phyloP scores from a whole-genome alignment of 1,140 invertebrate species.

The Polypedilum vanderplanki region DNA sequence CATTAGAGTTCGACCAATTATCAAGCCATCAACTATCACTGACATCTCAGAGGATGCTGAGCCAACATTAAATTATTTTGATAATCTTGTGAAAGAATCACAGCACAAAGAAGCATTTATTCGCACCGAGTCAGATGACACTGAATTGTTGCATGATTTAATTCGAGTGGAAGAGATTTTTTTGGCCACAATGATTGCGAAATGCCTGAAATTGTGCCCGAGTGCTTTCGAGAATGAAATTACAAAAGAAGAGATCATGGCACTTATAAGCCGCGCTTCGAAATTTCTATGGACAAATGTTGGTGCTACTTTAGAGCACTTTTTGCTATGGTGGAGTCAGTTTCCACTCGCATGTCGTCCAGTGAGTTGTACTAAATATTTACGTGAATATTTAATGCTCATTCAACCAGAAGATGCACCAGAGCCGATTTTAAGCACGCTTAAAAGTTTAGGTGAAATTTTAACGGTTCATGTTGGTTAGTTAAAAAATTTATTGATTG shows the following conservation, averaged over 20 bases:
- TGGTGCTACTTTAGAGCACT: constrained; percentile 64
- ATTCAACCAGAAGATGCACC: constrained; percentile 58
- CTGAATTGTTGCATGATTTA: constrained; percentile 27
- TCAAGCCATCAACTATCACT: not conserved
- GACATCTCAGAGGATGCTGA: constrained; percentile 14
- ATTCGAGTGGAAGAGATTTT: constrained; percentile 33
- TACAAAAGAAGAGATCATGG: constrained; percentile 45
- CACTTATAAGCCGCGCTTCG: constrained; percentile 51
- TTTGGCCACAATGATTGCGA: constrained; percentile 38
- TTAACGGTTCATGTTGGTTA: constrained; percentile 57
- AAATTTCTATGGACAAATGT: constrained; percentile 63
- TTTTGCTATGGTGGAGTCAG: constrained; percentile 70
- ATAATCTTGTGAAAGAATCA: constrained; percentile 29
- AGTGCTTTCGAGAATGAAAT: constrained; percentile 43
- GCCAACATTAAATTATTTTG: constrained; percentile 30
- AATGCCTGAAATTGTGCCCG: constrained; percentile 40
- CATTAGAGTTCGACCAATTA: constrained; percentile 6
- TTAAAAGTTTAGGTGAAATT: constrained; percentile 67
- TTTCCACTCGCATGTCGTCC: constrained; percentile 58
- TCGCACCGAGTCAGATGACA: not conserved
- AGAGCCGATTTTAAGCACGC: constrained; percentile 54
- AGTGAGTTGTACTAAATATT: constrained; percentile 59
- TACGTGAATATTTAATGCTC: constrained; percentile 56
- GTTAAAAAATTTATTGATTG: too few species aligned
- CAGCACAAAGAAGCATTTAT: constrained; percentile 21